Evolutionary conservation across 2,797 vertebrate species (phyloP), one percentile per base, ranked within the genome.

Genomic region (Acrossocheilus wenchowensis): DNA sequence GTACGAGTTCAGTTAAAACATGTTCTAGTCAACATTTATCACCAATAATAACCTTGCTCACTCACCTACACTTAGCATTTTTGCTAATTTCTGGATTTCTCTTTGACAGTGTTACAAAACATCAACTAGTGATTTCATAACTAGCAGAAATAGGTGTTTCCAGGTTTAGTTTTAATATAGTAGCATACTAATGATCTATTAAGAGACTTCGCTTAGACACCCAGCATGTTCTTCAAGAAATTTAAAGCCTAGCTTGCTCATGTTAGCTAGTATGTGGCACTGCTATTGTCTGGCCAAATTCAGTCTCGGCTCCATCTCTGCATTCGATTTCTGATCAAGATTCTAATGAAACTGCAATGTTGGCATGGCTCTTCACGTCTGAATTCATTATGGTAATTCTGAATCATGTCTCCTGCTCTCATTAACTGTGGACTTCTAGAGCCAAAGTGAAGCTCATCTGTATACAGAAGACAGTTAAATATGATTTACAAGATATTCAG

Each of bases 311-410:
- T 78, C 30, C 30, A 30, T 54, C 50, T 54, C 30, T 54, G 30
- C 30, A 36, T 77, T 54, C 19, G 30, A 77, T 23, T 11, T 54
- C 50, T 77, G 74, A 77, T 54, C 50, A 54, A 77, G 74, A 54
- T 23, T 54, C 74, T 36, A 12, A 78, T 1, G 50, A 39, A 57
- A 39, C 50, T 39, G 50, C 19, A 39, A 78, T n/a, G 50, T 57
- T 39, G 75, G 75, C 34, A 57, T 54, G 34, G 19, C 30, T 23
- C 72, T 75, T 34, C 30, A 39, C 12, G 1, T 57, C 50, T 39
- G 75, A 78, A 39, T 15, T 78, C 6, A 57, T 78, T 39, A 78
- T 57, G 75, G 19, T 39, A 78, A 39, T 23, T 39, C 50, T 39
- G 6, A 78, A 12, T 36, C 50, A 36, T 1, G 6, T 78, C 23